Percentiles rank a stretch among this genome's conserved stretches.
These are phyloP conservation scores for Anolis apletophallus DNA, from an alignment of 2,797 vertebrate species.

Conservation along the genomic window DNA sequence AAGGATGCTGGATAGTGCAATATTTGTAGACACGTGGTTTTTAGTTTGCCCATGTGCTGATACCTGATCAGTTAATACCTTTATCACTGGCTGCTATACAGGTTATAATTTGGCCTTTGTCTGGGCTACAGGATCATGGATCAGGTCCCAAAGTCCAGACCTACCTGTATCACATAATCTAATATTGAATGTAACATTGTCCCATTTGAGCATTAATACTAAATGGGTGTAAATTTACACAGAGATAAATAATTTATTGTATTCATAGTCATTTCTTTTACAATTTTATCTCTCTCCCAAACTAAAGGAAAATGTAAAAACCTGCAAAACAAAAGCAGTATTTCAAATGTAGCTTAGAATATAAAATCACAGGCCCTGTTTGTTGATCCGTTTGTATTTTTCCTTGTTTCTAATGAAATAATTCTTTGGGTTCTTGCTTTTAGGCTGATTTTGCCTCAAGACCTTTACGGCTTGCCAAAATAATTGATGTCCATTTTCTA, in stretches of 20 bases:
- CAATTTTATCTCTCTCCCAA: background rate
- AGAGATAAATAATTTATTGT: background rate
- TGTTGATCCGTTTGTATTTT: constrained; percentile 5
- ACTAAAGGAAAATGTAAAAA: background rate
- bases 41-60: background rate
- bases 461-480: constrained; percentile 35
- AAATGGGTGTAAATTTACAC: background rate
- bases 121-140: too few species aligned
- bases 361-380: constrained; percentile 37
- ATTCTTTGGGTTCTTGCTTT: constrained; percentile 48
- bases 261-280: background rate
- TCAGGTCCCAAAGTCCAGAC: background rate
- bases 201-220: constrained; percentile 18
- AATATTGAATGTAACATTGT: constrained; percentile 33
- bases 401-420: constrained; percentile 47
- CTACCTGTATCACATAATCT: constrained; percentile 8
- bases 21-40: background rate
- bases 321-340: background rate
- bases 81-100: too few species aligned
- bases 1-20: background rate
- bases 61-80: too few species aligned
- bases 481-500: constrained; percentile 43
- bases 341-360: constrained; percentile 34
- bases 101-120: too few species aligned
- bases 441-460: constrained; percentile 58